Evolutionary conservation across 2,113 vertebrate species (phyloP).

Genomic region (Sinocyclocheilus anshuiensis): DNA sequence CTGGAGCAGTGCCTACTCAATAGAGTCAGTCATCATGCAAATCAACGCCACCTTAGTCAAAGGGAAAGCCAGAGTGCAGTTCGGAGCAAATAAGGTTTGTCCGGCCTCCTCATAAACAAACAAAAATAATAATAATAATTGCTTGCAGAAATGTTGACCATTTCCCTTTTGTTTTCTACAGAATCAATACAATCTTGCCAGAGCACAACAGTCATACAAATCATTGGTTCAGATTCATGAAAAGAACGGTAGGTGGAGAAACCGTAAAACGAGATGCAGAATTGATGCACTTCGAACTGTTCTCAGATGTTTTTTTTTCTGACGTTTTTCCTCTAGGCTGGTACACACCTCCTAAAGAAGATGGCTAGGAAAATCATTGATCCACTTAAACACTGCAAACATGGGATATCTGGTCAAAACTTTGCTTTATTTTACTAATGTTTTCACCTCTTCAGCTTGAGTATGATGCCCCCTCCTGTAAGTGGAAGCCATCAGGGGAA

Average conservation of each 20-base stretch:
- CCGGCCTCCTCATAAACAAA: not conserved
- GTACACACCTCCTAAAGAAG: slow-evolving; percentile 57
- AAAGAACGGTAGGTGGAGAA: slow-evolving; percentile 91
- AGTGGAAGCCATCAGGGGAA: slow-evolving; percentile 37
- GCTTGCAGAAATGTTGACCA: not conserved
- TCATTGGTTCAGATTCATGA: slow-evolving; percentile 99
- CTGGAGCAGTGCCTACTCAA: slow-evolving; percentile 99
- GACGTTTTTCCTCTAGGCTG: slow-evolving; percentile 38
- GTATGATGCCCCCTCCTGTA: slow-evolving; percentile 13
- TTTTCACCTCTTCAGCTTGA: slow-evolving; percentile 39
- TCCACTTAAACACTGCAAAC: slow-evolving; percentile 39
- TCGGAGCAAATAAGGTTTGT: slow-evolving; percentile 97
- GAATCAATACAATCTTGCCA: slow-evolving; percentile 98
- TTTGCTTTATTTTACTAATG: slow-evolving; percentile 48
- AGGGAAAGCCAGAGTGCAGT: slow-evolving; percentile 98
- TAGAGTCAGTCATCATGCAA: slow-evolving; percentile 99
- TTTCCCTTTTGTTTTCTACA: slow-evolving; percentile 61
- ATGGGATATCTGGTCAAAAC: slow-evolving; percentile 46
- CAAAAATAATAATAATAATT: not conserved
- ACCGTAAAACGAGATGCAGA: not conserved
- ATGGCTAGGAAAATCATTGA: slow-evolving; percentile 30
- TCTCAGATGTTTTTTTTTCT: not conserved
- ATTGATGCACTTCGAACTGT: not conserved
- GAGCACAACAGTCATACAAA: slow-evolving; percentile 99
- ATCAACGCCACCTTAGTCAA: slow-evolving; percentile 97